Percentiles rank a stretch among this genome's conserved stretches.
These are phyloP conservation scores for Notiomystis cincta DNA, from an alignment of 2,113 vertebrate species.

Conservation along the genomic window DNA sequence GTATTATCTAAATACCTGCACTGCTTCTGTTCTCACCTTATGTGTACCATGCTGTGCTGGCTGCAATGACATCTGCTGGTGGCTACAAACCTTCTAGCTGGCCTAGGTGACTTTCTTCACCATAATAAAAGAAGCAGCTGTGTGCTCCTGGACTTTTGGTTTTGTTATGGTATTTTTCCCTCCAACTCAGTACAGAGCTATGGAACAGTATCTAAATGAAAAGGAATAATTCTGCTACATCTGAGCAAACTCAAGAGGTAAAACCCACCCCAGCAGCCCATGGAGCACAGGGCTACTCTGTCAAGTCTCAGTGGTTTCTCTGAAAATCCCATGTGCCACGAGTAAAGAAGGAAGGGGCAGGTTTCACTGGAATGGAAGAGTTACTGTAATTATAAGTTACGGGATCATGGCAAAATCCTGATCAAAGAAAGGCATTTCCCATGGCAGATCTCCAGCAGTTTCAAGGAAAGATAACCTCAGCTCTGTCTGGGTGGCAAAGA, in stretches of 20 bases:
- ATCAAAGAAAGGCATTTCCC: slow-evolving; percentile 13
- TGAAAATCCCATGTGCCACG: neutral
- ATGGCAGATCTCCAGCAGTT: neutral
- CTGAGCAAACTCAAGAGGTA: neutral
- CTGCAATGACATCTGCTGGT: slow-evolving; percentile 54
- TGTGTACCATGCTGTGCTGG: neutral
- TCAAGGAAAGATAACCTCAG: neutral
- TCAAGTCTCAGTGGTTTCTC: neutral
- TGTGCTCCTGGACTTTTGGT: neutral
- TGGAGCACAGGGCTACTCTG: neutral
- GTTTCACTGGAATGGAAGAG: neutral
- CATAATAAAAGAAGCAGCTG: neutral
- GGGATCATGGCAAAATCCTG: neutral
- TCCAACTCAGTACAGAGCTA: neutral
- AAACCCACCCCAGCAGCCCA: neutral
- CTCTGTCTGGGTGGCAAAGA: neutral
- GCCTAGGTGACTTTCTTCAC: neutral
- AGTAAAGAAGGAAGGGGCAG: neutral
- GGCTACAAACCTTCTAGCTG: neutral
- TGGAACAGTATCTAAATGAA: neutral
- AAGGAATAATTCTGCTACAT: neutral
- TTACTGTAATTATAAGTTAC: neutral
- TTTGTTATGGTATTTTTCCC: neutral
- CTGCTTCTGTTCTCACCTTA: neutral
- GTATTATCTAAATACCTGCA: neutral